phyloP scores from a whole-genome alignment of 1,140 invertebrate species.

The Cotesia chilonis region DNA sequence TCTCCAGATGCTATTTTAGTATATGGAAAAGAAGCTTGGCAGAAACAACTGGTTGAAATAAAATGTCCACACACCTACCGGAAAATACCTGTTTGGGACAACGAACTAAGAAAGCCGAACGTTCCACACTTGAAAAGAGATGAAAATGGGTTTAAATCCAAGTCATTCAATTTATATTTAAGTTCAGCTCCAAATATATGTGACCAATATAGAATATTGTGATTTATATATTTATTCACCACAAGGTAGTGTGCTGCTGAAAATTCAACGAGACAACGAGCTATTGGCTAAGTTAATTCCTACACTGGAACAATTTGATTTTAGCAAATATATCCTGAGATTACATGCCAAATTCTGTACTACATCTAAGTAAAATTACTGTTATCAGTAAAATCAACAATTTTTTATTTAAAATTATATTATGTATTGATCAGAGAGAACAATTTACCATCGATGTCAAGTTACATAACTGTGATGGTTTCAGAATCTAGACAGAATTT shows the following conservation, averaged over 20 bases:
- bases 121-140: conserved; percentile 28
- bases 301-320: conserved; percentile 15
- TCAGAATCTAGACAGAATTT: too few species aligned
- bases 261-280: conserved; percentile 17
- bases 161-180: conserved; percentile 28
- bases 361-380: not conserved
- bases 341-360: conserved; percentile 6
- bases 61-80: conserved; percentile 29
- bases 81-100: conserved; percentile 9
- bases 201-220: conserved; percentile 25
- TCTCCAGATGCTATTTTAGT: conserved; percentile 27
- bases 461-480: too few species aligned
- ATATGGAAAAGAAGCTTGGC: conserved; percentile 27
- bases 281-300: not conserved
- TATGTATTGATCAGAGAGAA: too few species aligned
- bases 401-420: too few species aligned
- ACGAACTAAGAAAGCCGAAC: conserved; percentile 17
- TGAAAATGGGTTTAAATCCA: conserved; percentile 30
- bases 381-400: not conserved
- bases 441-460: too few species aligned
- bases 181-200: conserved; percentile 33
- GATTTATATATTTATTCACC: conserved; percentile 27
- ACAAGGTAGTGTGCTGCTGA: conserved; percentile 21
- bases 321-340: not conserved
- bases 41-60: conserved; percentile 27